A percentile compares a stretch with the other conserved stretches of the same genome.
Conservation (phyloP, 2,797 vertebrate genomes). For the Pangasius mekongensis region DNA sequence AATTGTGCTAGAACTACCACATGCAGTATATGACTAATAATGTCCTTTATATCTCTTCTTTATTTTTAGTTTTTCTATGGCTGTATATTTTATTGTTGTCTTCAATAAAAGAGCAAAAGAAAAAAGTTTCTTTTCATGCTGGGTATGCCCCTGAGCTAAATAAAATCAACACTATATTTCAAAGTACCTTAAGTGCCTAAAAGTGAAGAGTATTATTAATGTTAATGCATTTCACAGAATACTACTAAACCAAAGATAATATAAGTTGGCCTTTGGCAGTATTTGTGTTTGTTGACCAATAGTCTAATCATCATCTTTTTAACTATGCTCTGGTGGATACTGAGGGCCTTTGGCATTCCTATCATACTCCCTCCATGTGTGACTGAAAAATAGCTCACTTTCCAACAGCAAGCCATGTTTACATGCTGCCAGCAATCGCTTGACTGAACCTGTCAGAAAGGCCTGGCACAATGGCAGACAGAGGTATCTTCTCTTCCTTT, state of each 20-base stretch:
- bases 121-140: not conserved
- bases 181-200: not conserved
- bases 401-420: constrained; percentile 48
- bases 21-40: not conserved
- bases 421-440: constrained; percentile 41
- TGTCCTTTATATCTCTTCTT: not conserved
- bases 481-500: constrained; percentile 47
- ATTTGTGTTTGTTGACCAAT: constrained; percentile 30
- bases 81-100: not conserved
- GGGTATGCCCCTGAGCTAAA: not conserved
- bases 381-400: constrained; percentile 19
- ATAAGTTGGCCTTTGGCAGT: constrained; percentile 20
- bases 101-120: constrained; percentile 5
- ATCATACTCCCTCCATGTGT: not conserved
- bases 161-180: not conserved
- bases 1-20: too few species aligned
- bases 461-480: constrained; percentile 52
- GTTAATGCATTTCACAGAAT: not conserved
- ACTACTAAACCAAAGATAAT: constrained; percentile 19
- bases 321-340: constrained; percentile 23
- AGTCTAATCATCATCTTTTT: constrained; percentile 26
- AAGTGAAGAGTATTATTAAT: not conserved
- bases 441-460: constrained; percentile 44
- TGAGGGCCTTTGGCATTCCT: not conserved
- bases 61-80: not conserved